phyloP scores from a whole-genome alignment of 2,888 invertebrate genomes.

The Lypha dubia region DNA sequence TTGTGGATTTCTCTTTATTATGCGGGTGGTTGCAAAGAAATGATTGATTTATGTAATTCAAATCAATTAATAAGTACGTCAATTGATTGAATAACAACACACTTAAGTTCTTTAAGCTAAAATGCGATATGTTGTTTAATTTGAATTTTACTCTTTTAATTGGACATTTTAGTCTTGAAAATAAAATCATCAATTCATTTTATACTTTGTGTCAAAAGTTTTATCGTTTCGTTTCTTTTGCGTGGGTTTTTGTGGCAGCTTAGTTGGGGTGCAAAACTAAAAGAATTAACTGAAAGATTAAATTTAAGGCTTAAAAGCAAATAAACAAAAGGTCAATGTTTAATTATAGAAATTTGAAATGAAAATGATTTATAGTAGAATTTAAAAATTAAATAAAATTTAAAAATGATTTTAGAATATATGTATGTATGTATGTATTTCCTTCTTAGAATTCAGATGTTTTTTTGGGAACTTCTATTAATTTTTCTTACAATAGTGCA shows the following conservation, averaged over 20 bases:
- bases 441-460: too few relatives aligned
- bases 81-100: constrained; percentile 57
- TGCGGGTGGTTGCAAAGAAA: not conserved
- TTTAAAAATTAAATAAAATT: constrained; percentile 4
- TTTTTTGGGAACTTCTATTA: too few relatives aligned
- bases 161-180: constrained; percentile 20
- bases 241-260: constrained; percentile 32
- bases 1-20: not conserved
- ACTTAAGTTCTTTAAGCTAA: constrained; percentile 17
- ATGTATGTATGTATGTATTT: too few relatives aligned
- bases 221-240: not conserved
- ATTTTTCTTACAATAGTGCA: too few relatives aligned
- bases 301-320: constrained; percentile 25
- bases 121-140: constrained; percentile 31
- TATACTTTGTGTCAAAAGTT: not conserved
- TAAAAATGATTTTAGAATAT: too few relatives aligned
- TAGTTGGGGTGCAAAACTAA: constrained; percentile 38
- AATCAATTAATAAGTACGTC: constrained; percentile 31
- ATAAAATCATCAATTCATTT: constrained; percentile 20
- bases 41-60: constrained; percentile 38
- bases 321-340: not conserved
- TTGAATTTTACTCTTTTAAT: constrained; percentile 6
- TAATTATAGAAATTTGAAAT: constrained; percentile 16
- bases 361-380: not conserved
- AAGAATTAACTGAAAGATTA: not conserved